Percentiles rank a stretch among this genome's conserved stretches.
phyloP scores from a whole-genome alignment of 2,113 vertebrate genomes.

The Pelusios castaneus region DNA sequence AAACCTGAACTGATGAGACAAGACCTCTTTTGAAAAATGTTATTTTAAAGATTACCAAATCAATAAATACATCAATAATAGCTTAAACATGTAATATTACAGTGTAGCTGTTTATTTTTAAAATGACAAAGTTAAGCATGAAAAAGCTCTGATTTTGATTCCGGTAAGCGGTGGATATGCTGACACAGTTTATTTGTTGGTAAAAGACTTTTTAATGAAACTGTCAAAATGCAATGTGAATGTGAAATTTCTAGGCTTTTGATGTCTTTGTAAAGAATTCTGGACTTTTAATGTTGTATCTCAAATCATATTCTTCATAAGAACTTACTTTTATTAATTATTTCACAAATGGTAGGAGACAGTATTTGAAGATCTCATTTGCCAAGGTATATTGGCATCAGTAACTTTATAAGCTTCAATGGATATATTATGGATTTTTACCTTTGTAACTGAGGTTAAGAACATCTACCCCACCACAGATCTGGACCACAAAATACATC shows the following conservation, averaged over 20 bases:
- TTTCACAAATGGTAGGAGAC: not conserved
- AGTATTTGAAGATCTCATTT: not conserved
- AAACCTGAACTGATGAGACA: not conserved
- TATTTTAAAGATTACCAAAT: conserved; percentile 15
- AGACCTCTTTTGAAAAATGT: not conserved
- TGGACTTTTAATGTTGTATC: not conserved
- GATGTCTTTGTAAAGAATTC: not conserved
- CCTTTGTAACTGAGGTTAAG: not conserved
- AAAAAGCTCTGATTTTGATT: not conserved
- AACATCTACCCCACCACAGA: not conserved
- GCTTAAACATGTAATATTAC: not conserved
- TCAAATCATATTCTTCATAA: not conserved
- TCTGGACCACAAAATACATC: not conserved
- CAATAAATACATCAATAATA: not conserved
- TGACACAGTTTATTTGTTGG: fast-evolving
- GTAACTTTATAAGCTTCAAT: not conserved
- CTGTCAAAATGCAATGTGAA: not conserved
- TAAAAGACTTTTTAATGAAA: not conserved
- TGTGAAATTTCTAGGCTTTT: not conserved
- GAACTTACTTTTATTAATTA: not conserved
- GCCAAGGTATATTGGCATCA: not conserved
- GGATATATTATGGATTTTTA: not conserved
- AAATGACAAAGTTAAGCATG: not conserved
- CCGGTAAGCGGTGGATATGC: not conserved
- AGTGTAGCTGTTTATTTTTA: not conserved